Evolutionary conservation across 2,113 vertebrate species (phyloP), one percentile per base, ranked within the genome.

Genomic region (Gopherus evgoodei): DNA sequence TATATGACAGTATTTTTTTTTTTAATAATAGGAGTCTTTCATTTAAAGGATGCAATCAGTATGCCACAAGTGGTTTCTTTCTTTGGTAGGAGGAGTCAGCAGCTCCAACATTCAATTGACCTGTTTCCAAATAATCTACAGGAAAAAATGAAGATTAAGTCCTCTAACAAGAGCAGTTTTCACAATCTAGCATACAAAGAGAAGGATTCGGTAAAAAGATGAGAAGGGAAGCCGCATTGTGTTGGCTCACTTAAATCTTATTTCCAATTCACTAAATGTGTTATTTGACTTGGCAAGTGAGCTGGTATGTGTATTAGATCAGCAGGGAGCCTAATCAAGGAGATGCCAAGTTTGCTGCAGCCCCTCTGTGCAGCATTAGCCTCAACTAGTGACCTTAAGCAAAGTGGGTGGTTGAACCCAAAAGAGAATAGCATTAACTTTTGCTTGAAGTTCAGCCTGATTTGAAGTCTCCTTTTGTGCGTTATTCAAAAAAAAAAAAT

Each of bases 201-300:
- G 98, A 98, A 97, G 98, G 98, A 98, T 98, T 98, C n/a, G 93
- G 96, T 98, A 98, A 98, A 98, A 98, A 99, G 99, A 99, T 99
- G 98, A 99, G 98, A 99, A 98, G 96, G 94, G 97, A 98, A 98
- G 98, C 98, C 91, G 98, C 98, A 98, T 99, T 99, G 98, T 99
- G 98, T 98, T 98, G 98, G 97, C 98, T 98, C 98, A 99, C 99
- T 99, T 99, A 99, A 99, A 99, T 99, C 98, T 99, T 99, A 99
- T 98, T 99, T 99, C 98, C 98, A 99, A 99, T 99, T 99, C 98
- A 99, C 99, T 99, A 99, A 99, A 99, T 99, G 99, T 99, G 98
- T 99, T 99, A 99, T 99, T 99, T 99, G 99, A 99, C 98, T 99
- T 99, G 99, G 99, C 99, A 99, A 99, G 98, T 98, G 98, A 98